Evolutionary conservation across 2,113 vertebrate species (phyloP), one percentile per base, ranked within the genome.

Genomic region (Notarius quadriscutis): DNA sequence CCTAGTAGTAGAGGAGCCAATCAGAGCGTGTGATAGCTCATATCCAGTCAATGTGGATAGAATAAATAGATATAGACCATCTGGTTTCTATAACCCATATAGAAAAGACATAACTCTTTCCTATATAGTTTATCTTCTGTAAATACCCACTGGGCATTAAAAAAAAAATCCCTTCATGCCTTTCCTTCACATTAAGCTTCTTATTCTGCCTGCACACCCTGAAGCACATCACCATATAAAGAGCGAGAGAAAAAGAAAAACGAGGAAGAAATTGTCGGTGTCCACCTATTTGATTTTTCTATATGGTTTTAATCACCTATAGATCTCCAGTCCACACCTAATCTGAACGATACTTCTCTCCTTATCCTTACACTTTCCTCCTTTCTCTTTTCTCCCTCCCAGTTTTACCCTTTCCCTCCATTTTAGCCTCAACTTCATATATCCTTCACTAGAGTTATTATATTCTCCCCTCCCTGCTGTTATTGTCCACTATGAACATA

Each of bases 171-270:
- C 50, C 34, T 48, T 41, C 17, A 8, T 80, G 15, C 51, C n/a
- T 55, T 30, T 34, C 17, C 55, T 80, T 87, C 84, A 89, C 81
- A 75, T 69, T 72, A 91, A 92, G 87, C 91, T 94, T 92, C 89
- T 92, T 94, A 94, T 93, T 93, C 92, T 91, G 87, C 90, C 90
- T 93, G 92, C 90, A 91, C 83, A 82, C 87, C 91, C 90, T 92
- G 91, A 91, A 91, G 94, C 92, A 94, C 91, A 94, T 95, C 92
- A 94, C 94, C 93, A 95, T 92, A 88, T 82, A 50, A 91, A 79
- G 87, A 58, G 86, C 83, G 77, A 83, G 81, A 89, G 67, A 71
- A 51, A 57, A 72, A 84, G 7, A 84, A 18, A 67, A 84, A 74
- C 41, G 10, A 58, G 65, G 58, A 41, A 48, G 7, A 34, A 22